Conservation (phyloP, 1,140 invertebrate species). For the Trichogramma pretiosum region DNA sequence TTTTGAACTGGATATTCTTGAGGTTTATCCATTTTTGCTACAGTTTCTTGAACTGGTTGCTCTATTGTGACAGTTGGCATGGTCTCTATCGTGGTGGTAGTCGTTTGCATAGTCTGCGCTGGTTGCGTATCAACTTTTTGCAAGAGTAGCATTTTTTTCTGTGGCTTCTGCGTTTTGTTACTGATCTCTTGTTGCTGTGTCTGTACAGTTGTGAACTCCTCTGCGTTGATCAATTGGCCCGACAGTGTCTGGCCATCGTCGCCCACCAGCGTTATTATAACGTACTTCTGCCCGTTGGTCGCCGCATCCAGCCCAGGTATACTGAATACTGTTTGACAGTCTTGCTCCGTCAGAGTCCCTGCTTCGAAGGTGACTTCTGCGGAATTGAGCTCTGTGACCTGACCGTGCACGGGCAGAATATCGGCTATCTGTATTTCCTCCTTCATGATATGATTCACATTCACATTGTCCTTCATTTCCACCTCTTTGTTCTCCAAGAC, state of each 20-base stretch:
- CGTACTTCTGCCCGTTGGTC: conserved; percentile 18
- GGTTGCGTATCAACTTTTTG: conserved; percentile 13
- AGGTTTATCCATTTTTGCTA: not conserved
- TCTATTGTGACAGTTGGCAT: not conserved
- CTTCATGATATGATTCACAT: too few relatives aligned
- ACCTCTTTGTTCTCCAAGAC: too few relatives aligned
- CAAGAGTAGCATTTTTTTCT: conserved; percentile 19
- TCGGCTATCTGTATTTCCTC: conserved; percentile 14
- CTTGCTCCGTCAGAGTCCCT: conserved; percentile 4
- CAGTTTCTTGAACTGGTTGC: not conserved
- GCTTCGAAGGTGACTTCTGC: conserved; percentile 12
- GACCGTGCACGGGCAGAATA: conserved; percentile 13
- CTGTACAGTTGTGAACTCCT: conserved; percentile 4
- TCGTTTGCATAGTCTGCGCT: conserved; percentile 2
- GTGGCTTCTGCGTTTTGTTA: conserved; percentile 10
- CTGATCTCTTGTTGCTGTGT: conserved; percentile 1
- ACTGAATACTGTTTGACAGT: conserved; percentile 11
- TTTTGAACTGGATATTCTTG: conserved; percentile 5
- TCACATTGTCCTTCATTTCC: not conserved
- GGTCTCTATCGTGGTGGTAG: not conserved
- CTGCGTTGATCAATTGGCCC: conserved; percentile 10
- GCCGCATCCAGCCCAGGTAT: conserved; percentile 9
- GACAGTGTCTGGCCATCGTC: conserved; percentile 9
- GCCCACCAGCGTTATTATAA: conserved; percentile 20
- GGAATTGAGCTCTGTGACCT: conserved; percentile 1